A percentile compares a stretch with the other conserved stretches of the same genome.
Conservation (phyloP, 2,888 invertebrate species). For the Dicranocentrus wangi region DNA sequence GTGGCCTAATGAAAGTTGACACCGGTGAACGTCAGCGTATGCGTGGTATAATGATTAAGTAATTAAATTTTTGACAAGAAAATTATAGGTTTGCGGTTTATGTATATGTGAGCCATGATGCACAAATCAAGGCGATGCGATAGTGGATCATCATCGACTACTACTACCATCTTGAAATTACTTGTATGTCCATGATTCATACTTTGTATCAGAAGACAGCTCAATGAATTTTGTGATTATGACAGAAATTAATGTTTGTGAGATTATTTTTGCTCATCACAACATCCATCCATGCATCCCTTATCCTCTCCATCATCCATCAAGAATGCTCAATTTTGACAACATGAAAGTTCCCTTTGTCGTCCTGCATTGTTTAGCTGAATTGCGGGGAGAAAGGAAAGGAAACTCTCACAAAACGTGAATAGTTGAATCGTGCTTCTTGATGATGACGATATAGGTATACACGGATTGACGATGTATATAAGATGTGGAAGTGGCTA, state of each 20-base stretch:
- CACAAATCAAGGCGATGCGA: too few species aligned
- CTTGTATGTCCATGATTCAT: too few species aligned
- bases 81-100: too few species aligned
- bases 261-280: slow-evolving; percentile 51
- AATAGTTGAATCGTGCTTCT: too few species aligned
- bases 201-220: slow-evolving; percentile 22
- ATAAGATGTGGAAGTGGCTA: too few species aligned
- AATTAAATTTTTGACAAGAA: too few species aligned
- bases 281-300: neutral
- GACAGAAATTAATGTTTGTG: slow-evolving; percentile 44
- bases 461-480: neutral
- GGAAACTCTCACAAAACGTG: slow-evolving; percentile 25
- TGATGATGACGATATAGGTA: slow-evolving; percentile 16
- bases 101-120: too few species aligned
- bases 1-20: too few species aligned
- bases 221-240: slow-evolving; percentile 18
- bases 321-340: slow-evolving; percentile 36
- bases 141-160: too few species aligned
- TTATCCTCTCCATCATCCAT: neutral
- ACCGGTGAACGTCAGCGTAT: too few species aligned
- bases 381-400: slow-evolving; percentile 15
- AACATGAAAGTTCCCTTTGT: slow-evolving; percentile 42
- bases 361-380: neutral
- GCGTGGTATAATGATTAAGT: too few species aligned
- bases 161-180: too few species aligned